phyloP scores from a whole-genome alignment of 1,140 invertebrate genomes.

The Lithobius niger region DNA sequence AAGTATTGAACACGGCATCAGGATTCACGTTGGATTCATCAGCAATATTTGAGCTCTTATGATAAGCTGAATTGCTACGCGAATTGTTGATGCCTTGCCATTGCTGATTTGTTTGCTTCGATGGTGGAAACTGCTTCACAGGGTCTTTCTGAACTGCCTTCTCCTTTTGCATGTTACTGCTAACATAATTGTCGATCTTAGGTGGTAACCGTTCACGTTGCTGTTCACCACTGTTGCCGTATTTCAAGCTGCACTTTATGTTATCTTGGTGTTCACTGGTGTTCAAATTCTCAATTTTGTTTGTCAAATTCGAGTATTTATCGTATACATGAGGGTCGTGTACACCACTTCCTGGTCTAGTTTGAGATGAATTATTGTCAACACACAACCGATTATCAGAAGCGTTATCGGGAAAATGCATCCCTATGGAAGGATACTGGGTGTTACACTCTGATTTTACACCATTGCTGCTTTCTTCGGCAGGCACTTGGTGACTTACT shows the following conservation, averaged over 20 bases:
- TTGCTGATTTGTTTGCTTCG: not conserved
- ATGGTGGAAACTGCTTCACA: not conserved
- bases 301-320: constrained; percentile 10
- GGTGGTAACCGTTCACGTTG: not conserved
- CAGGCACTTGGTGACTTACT: constrained; percentile 27
- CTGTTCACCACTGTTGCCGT: not conserved
- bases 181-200: constrained; percentile 2
- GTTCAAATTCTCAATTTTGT: constrained; percentile 7
- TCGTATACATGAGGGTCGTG: no score
- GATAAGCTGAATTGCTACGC: not conserved
- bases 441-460: no score
- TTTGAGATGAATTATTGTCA: not conserved
- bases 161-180: not conserved
- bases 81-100: constrained; percentile 1
- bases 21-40: not conserved
- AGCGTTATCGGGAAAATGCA: not conserved
- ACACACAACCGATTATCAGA: not conserved
- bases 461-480: constrained; percentile 14
- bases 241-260: constrained; percentile 16
- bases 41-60: not conserved
- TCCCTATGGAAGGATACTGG: not conserved
- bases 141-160: not conserved
- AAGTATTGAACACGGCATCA: constrained; percentile 25
- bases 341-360: not conserved
- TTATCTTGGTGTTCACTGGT: constrained; percentile 8